Conservation (phyloP, 2,888 invertebrate genomes). For the Drosophila monieri region DNA sequence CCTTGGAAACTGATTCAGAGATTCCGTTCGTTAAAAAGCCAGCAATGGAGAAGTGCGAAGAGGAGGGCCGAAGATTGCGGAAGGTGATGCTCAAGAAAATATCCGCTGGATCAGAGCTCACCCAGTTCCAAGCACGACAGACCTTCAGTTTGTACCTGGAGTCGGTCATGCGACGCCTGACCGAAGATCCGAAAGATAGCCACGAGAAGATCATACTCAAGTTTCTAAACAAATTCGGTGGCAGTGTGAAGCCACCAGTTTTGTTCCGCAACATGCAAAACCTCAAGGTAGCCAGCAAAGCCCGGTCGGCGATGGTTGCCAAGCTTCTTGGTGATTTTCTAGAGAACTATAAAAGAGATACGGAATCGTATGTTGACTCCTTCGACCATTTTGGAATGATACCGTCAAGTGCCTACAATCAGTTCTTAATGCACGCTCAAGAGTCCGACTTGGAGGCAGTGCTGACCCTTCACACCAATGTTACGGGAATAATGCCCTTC, state of each 20-base stretch:
- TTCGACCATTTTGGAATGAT: conserved; percentile 87
- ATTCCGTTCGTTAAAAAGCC: conserved; percentile 80
- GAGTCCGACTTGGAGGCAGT: conserved; percentile 83
- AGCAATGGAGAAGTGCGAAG: conserved; percentile 82
- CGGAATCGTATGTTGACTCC: conserved; percentile 90
- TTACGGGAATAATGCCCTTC: conserved; percentile 83
- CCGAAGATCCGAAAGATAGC: conserved; percentile 82
- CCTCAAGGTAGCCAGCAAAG: conserved; percentile 90
- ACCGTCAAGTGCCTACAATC: conserved; percentile 85
- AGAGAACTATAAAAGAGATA: conserved; percentile 92
- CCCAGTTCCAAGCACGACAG: conserved; percentile 88
- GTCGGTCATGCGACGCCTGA: conserved; percentile 89
- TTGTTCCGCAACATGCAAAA: conserved; percentile 85
- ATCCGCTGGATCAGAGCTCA: conserved; percentile 87
- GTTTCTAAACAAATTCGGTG: conserved; percentile 90
- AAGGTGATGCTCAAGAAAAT: conserved; percentile 85
- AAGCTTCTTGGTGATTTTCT: conserved; percentile 93
- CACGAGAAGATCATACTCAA: conserved; percentile 88
- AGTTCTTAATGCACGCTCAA: conserved; percentile 86
- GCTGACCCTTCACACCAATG: conserved; percentile 82
- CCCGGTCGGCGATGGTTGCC: conserved; percentile 92
- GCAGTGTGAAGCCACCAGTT: conserved; percentile 89
- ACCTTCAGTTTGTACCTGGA: conserved; percentile 91
- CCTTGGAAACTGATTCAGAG: conserved; percentile 76
- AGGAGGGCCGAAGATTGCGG: conserved; percentile 80